Evolutionary conservation across 1,140 invertebrate genomes (phyloP).

Genomic region (Centruroides sculpturatus): DNA sequence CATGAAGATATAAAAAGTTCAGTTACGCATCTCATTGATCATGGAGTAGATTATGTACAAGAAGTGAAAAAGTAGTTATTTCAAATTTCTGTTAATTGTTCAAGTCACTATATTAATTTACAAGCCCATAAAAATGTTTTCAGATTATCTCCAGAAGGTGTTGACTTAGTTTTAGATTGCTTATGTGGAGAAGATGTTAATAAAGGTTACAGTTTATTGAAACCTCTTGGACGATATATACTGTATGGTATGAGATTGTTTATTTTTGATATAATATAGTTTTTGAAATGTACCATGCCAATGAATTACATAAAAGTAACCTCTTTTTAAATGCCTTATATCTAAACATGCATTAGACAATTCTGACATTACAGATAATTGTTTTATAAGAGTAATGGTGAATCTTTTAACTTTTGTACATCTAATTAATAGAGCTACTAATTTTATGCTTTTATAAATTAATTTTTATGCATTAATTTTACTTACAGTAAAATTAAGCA

Average conservation of each 20-base stretch:
- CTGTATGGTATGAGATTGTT: conserved; percentile 48
- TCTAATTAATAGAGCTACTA: too few relatives aligned
- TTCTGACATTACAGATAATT: too few relatives aligned
- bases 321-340: too few relatives aligned
- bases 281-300: not conserved
- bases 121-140: conserved; percentile 4
- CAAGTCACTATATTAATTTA: too few relatives aligned
- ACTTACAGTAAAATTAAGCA: too few relatives aligned
- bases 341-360: too few relatives aligned
- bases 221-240: conserved; percentile 78
- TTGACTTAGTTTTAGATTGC: conserved; percentile 76
- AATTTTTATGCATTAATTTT: too few relatives aligned
- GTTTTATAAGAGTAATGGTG: too few relatives aligned
- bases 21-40: conserved; percentile 59
- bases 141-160: conserved; percentile 57
- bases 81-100: not conserved
- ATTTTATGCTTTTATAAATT: too few relatives aligned
- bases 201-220: conserved; percentile 59
- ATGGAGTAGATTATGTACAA: conserved; percentile 58
- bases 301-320: too few relatives aligned
- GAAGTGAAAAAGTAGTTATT: conserved; percentile 65
- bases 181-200: conserved; percentile 77
- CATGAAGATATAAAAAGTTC: conserved; percentile 60
- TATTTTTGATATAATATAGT: not conserved
- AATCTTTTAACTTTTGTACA: too few relatives aligned